Conservation (phyloP, 2,113 vertebrate genomes). For the Candoia aspera region DNA sequence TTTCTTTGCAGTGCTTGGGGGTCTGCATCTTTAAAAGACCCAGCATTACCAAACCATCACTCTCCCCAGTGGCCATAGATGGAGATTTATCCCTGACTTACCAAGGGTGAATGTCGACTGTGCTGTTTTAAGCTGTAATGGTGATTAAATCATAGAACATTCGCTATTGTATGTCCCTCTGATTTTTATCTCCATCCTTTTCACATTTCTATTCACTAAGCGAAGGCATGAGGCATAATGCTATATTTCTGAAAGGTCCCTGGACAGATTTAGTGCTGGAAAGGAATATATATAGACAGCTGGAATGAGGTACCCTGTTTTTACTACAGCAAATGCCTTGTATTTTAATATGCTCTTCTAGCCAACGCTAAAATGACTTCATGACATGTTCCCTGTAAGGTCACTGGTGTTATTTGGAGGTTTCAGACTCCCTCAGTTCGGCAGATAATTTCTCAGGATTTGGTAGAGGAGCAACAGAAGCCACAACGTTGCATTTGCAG, state of each 20-base stretch:
- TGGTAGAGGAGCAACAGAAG: constrained; percentile 39
- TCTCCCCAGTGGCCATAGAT: neutral
- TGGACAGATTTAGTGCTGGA: constrained; percentile 57
- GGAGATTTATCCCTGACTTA: constrained; percentile 46
- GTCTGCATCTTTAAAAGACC: constrained; percentile 17
- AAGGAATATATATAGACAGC: constrained; percentile 56
- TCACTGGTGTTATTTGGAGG: constrained; percentile 58
- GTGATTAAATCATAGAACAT: constrained; percentile 52
- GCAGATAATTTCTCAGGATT: constrained; percentile 48
- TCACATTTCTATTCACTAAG: constrained; percentile 52
- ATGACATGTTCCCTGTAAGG: constrained; percentile 42
- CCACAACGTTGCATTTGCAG: neutral
- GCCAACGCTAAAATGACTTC: constrained; percentile 58
- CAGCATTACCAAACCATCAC: neutral
- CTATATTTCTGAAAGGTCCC: constrained; percentile 60
- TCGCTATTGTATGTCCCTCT: constrained; percentile 41
- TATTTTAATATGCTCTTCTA: constrained; percentile 63
- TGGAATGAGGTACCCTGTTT: constrained; percentile 48
- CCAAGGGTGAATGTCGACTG: constrained; percentile 55
- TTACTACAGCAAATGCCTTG: constrained; percentile 47
- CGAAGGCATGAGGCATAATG: constrained; percentile 40
- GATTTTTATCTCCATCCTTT: constrained; percentile 52
- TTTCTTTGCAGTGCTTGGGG: neutral
- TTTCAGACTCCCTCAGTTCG: constrained; percentile 29
- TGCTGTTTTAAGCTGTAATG: constrained; percentile 57